Evolutionary conservation across 1,140 invertebrate genomes (phyloP), one percentile per base, ranked within the genome.

Genomic region (Cecropterus lyciades): DNA sequence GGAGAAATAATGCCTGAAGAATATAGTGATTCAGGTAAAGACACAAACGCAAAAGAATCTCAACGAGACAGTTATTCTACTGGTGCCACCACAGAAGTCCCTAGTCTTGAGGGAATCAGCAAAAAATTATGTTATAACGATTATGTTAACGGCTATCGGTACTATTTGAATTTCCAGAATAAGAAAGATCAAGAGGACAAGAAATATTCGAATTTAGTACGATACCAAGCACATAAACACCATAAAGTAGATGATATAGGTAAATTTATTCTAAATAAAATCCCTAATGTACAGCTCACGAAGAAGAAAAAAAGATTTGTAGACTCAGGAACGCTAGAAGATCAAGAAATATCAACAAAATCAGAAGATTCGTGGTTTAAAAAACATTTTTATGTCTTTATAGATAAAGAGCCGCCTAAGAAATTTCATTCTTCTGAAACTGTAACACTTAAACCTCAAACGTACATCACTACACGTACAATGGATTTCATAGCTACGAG

Each of bases 231-330:
- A 3, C 89, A 91, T 37, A 86, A 65, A 60, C 89, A 91, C 42
- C 89, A 91, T 46, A 85, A 76, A 37, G 87, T 89, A 15, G 85
- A 91, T 69, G 89, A 91, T 52, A 88, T 91, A 9, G 89, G 89
- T n/a, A 91, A 89, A 63, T 89, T 67, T 68, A 91, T 91, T 40
- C 46, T 89, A 3, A 77, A 80, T 27, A 89, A 88, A 72, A 69
- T 91, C 40, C 88, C 88, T 16, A 62, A 71, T 17, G 2, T 85
- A 20, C 73, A 80, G 14, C 33, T 55, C 24, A 69, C 70, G 24
- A 74, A 72, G 17, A 59, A 69, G 40, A 77, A 63, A 72, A 52
- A 78, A 45, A 72, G 83, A 59, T 77, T 82, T 46, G 82, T 88
- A 15, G 85, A 87, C 40, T 65, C 74, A 9, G 81, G 83, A 49